phyloP scores from a whole-genome alignment of 1,140 invertebrate genomes.

The Drosophila arawakana region DNA sequence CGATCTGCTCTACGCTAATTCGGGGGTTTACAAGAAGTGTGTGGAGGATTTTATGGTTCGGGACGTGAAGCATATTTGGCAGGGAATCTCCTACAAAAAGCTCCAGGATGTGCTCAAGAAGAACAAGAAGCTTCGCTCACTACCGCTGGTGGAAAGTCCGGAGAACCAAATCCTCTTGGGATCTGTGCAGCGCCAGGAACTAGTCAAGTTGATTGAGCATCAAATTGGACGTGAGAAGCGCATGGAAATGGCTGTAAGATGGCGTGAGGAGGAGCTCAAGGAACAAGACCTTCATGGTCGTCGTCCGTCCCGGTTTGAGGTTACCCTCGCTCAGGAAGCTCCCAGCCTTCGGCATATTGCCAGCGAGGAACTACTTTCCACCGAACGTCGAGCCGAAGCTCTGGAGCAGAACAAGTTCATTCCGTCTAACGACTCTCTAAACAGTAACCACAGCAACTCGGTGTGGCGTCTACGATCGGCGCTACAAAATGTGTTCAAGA shows the following conservation, averaged over 20 bases:
- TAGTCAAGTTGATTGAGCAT: constrained; percentile 94
- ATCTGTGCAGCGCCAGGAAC: constrained; percentile 94
- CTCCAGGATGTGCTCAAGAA: constrained; percentile 92
- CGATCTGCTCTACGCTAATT: constrained; percentile 79
- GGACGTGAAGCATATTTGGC: constrained; percentile 96
- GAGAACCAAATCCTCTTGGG: constrained; percentile 97
- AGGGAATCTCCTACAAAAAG: constrained; percentile 94
- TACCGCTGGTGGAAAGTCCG: constrained; percentile 95
- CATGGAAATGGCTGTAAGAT: constrained; percentile 88
- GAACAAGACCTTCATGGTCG: constrained; percentile 83
- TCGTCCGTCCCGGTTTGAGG: constrained; percentile 88
- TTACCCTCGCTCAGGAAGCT: constrained; percentile 86
- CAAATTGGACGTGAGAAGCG: constrained; percentile 94
- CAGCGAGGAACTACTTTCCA: constrained; percentile 67
- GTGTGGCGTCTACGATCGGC: constrained; percentile 91
- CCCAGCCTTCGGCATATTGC: constrained; percentile 85
- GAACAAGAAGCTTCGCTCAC: constrained; percentile 88
- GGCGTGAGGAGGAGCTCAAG: constrained; percentile 84
- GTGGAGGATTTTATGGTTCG: constrained; percentile 98
- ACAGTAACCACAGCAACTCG: constrained; percentile 91
- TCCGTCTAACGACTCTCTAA: constrained; percentile 85
- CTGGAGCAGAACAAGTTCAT: constrained; percentile 90
- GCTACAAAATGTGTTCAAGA: constrained; percentile 95
- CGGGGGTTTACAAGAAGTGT: constrained; percentile 96
- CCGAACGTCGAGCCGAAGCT: constrained; percentile 64